Base-by-base conservation (phyloP, 2,797 vertebrate species). In the Lindbergichthys nudifrons region DNA sequence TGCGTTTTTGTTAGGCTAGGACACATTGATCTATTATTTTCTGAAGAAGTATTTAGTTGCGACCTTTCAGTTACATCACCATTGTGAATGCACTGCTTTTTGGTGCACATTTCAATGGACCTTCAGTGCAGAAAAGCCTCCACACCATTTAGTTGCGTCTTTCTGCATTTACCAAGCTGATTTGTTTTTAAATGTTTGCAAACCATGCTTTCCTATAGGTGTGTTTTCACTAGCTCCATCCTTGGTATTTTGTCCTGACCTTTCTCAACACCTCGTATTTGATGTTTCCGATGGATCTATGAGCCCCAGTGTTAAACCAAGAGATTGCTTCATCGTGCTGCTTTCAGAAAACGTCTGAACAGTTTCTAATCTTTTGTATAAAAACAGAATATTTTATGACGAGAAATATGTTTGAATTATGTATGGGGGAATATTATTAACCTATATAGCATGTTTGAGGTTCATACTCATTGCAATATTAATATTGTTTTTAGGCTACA, bases 391-490 rank as follows among this genome's bases (percentile, higher is more conserved):
- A 82, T 90, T 87, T 88, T 43, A 88, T 88, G 65, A 83, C 47
- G 62, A 68, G 76, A 74, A 70, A 73, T 76, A 69, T 72, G 68
- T 10, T 52, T 89, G 65, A 89, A 91, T 92, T 87, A 90, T 91
- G 75, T 74, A 92, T 90, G 66, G 45, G 13, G 64, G 91, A 87
- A 89, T 91, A 80, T 60, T 74, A 88, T 91, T 92, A 89, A 89
- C 90, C 88, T 80, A 91, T 83, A 83, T 87, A 79, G 62, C 46
- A 63, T 69, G 79, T 87, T 82, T 78, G 69, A 86, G 65, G 73
- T 81, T 77, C 58, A 78, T 65, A 58, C 64, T 79, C 13, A 47
- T 86, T 82, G 43, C 50, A 36, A 70, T 69, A 82, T 88, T 83
- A 77, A 77, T 71, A 32, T 82, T 76, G 86, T 77, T 84, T 79